Conservation (phyloP, 2,113 vertebrate genomes). For the Hyaena hyaena region DNA sequence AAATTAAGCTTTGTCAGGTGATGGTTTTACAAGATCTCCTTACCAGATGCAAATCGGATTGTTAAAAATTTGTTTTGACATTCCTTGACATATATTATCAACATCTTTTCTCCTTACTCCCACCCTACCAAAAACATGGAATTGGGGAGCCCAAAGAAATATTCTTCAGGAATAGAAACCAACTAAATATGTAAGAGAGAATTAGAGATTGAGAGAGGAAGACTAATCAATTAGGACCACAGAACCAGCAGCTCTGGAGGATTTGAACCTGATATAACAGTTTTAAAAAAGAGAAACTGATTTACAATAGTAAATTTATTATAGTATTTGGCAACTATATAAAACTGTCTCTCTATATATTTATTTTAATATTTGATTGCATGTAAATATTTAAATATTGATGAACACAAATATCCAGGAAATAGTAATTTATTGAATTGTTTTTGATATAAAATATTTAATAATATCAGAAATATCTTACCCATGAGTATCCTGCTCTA, state of each 20-base stretch:
- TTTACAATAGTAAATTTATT: background rate
- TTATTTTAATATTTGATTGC: background rate
- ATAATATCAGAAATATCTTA: background rate
- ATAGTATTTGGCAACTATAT: background rate
- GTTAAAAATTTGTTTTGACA: background rate
- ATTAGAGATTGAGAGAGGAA: background rate
- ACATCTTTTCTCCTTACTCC: background rate
- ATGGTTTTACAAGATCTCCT: background rate
- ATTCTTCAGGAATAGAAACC: background rate
- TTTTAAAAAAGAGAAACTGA: background rate
- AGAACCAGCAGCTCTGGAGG: background rate
- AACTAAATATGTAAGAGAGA: background rate
- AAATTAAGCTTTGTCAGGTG: background rate
- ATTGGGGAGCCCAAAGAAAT: background rate
- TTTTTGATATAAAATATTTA: background rate
- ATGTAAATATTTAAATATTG: background rate
- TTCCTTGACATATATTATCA: background rate
- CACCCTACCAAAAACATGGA: background rate
- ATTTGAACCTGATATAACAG: background rate
- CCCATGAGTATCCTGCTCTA: background rate
- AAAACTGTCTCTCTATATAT: background rate
- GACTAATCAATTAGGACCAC: background rate
- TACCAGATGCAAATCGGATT: background rate
- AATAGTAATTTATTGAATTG: background rate
- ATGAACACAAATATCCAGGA: background rate